These are phyloP conservation scores for Tenthredo livida DNA, from an alignment of 2,888 invertebrate genomes.

Conservation along the genomic window DNA sequence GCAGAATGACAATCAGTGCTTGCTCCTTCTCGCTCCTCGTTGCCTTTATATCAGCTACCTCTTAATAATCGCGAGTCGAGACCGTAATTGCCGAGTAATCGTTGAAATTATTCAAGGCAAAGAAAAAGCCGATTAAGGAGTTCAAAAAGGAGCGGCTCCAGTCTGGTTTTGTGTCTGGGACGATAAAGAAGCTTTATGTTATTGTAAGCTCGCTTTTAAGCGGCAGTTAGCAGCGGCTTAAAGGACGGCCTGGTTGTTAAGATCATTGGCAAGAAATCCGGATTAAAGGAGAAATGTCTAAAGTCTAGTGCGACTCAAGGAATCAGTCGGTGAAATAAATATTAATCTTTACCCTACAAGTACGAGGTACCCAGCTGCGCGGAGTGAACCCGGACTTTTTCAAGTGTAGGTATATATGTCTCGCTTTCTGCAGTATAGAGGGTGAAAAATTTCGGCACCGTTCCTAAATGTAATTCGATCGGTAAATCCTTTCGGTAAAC, in stretches of 20 bases:
- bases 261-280: slow-evolving; percentile 31
- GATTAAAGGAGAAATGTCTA: slow-evolving; percentile 32
- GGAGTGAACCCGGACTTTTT: not conserved
- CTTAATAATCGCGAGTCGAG: not conserved
- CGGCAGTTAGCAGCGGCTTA: slow-evolving; percentile 42
- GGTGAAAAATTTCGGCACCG: not conserved
- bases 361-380: not conserved
- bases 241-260: slow-evolving; percentile 18
- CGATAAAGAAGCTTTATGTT: slow-evolving; percentile 46
- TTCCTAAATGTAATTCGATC: slow-evolving; percentile 19
- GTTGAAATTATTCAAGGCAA: slow-evolving; percentile 26
- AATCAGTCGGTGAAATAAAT: slow-evolving; percentile 14
- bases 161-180: slow-evolving; percentile 34
- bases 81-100: slow-evolving; percentile 39
- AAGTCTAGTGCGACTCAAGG: not conserved
- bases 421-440: not conserved
- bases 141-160: slow-evolving; percentile 36
- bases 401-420: not conserved
- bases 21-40: not conserved
- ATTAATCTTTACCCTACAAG: not conserved
- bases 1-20: not conserved
- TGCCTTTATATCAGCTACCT: not conserved
- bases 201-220: slow-evolving; percentile 46
- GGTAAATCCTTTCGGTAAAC: slow-evolving; percentile 28
- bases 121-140: slow-evolving; percentile 35